Conservation (phyloP, 2,888 invertebrate species). For the Deilephila elpenor region DNA sequence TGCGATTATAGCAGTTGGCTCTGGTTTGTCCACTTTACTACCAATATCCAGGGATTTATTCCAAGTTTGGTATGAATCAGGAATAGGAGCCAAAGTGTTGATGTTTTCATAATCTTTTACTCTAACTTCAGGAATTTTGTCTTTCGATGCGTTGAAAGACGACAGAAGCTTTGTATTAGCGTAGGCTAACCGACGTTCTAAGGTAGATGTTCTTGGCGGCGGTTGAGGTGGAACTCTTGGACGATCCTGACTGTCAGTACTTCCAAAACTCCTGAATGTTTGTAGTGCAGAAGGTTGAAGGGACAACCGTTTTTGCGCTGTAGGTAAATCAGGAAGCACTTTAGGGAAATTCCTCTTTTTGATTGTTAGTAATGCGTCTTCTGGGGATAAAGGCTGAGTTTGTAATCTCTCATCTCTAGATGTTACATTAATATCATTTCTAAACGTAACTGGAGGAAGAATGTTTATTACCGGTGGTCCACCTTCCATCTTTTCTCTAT, state of each 20-base stretch:
- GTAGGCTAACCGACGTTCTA: conserved; percentile 84
- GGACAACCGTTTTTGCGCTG: conserved; percentile 85
- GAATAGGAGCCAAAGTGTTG: conserved; percentile 56
- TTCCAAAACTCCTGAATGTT: conserved; percentile 67
- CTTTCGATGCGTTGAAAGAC: conserved; percentile 64
- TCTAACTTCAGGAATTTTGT: conserved; percentile 54
- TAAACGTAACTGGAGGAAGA: conserved; percentile 75
- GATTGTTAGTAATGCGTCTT: conserved; percentile 89
- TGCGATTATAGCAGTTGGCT: conserved; percentile 41
- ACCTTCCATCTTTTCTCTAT: conserved; percentile 62
- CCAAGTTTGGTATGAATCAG: conserved; percentile 40
- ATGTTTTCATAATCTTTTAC: conserved; percentile 73
- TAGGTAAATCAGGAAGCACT: conserved; percentile 91
- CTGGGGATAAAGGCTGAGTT: conserved; percentile 82
- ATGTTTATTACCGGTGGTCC: conserved; percentile 61
- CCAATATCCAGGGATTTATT: conserved; percentile 60
- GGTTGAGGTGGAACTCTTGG: conserved; percentile 87
- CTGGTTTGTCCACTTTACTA: conserved; percentile 45
- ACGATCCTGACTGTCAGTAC: conserved; percentile 66
- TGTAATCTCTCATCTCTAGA: conserved; percentile 84
- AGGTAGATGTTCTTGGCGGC: conserved; percentile 89
- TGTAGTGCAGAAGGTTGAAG: conserved; percentile 84
- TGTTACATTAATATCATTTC: conserved; percentile 90
- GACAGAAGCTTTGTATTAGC: conserved; percentile 73
- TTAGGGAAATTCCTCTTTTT: conserved; percentile 93